Percentiles rank a stretch among this genome's conserved stretches.
Conservation (phyloP, 2,797 vertebrate species). For the Threskiornis aethiopicus region DNA sequence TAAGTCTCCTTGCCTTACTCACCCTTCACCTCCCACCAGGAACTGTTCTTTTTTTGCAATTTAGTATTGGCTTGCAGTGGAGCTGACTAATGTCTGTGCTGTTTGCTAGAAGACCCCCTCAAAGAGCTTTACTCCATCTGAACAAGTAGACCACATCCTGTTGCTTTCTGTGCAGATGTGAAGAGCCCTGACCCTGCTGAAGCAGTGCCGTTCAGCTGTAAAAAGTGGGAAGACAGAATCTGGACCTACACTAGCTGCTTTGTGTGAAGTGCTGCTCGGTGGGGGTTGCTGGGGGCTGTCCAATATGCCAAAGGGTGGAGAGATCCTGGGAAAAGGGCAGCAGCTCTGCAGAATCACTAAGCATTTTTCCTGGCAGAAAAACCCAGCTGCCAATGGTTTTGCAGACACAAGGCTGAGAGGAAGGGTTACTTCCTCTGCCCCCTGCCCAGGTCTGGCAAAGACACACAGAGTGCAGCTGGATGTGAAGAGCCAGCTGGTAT, state of each 20-base stretch:
- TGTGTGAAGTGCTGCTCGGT: background rate
- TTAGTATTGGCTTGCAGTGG: background rate
- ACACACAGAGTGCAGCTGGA: background rate
- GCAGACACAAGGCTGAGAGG: background rate
- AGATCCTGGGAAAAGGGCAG: background rate
- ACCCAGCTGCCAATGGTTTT: background rate
- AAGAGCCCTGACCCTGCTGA: background rate
- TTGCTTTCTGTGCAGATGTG: slow-evolving; percentile 24
- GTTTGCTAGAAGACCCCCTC: slow-evolving; percentile 33
- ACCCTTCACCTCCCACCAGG: slow-evolving; percentile 55
- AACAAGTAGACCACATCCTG: slow-evolving; percentile 55
- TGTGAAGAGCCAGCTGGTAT: background rate
- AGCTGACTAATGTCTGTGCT: slow-evolving; percentile 35
- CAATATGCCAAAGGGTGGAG: background rate
- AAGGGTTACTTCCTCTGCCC: slow-evolving; percentile 11
- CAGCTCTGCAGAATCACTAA: background rate
- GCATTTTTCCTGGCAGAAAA: background rate
- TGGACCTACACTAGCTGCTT: background rate
- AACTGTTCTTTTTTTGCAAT: slow-evolving; percentile 5
- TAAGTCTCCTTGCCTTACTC: slow-evolving; percentile 39
- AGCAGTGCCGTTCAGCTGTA: background rate
- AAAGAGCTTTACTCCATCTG: slow-evolving; percentile 21
- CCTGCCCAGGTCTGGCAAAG: background rate
- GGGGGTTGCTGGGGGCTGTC: background rate
- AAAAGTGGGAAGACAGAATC: background rate